Evolutionary conservation across 2,888 invertebrate genomes (phyloP).

Genomic region (Endomychus coccineus): DNA sequence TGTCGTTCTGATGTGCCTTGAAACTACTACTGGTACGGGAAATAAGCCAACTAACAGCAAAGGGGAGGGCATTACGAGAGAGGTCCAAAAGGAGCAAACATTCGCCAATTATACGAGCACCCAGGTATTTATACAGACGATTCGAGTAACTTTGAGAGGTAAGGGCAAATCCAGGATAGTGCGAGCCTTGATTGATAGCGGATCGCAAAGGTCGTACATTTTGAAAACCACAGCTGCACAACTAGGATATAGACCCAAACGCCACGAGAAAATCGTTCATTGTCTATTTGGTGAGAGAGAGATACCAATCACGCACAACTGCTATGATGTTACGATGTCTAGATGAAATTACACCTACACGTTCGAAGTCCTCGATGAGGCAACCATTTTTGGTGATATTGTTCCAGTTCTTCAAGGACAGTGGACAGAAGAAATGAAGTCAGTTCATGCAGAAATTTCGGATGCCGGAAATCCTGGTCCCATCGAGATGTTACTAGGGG

Average conservation of each 20-base stretch:
- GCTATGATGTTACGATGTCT: background rate
- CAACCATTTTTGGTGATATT: constrained; percentile 4
- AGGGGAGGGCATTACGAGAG: no score
- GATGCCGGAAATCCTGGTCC: no score
- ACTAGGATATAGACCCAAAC: background rate
- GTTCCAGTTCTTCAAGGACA: no score
- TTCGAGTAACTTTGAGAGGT: background rate
- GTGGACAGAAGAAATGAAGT: constrained; percentile 5
- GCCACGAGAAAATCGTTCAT: constrained; percentile 3
- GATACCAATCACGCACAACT: background rate
- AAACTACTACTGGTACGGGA: no score
- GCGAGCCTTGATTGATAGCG: constrained; percentile 3
- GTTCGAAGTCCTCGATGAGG: constrained; percentile 7
- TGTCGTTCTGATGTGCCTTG: background rate
- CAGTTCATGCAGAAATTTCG: background rate
- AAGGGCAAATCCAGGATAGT: background rate
- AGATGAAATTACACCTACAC: background rate
- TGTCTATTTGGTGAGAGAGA: constrained; percentile 9
- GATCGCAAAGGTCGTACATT: constrained; percentile 4
- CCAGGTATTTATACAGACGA: constrained; percentile 4
- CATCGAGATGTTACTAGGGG: constrained; percentile 8
- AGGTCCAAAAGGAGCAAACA: background rate
- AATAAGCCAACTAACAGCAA: background rate
- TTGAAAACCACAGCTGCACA: background rate
- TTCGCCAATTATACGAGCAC: constrained; percentile 1